These are phyloP conservation scores for Kuschelorhynchus macadamiae DNA, from an alignment of 2,888 invertebrate genomes.

Conservation along the genomic window DNA sequence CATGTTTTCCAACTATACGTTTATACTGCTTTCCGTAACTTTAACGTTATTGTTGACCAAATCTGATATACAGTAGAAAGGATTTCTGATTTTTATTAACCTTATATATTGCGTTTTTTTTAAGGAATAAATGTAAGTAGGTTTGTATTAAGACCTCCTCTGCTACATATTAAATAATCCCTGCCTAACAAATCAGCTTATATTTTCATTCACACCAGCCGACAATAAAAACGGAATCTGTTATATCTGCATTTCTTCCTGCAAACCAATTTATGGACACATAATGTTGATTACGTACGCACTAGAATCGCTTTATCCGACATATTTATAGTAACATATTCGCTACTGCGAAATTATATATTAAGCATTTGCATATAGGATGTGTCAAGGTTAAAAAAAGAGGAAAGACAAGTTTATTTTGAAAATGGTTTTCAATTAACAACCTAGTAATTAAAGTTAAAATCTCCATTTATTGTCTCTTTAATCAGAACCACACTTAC, in stretches of 20 bases:
- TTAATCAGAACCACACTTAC: no score
- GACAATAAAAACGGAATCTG: conserved; percentile 23
- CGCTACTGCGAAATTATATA: conserved; percentile 19
- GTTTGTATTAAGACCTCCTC: conserved; percentile 18
- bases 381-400: neutral
- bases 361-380: conserved; percentile 8
- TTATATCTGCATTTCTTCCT: conserved; percentile 19
- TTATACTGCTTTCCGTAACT: no score
- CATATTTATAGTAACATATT: conserved; percentile 19
- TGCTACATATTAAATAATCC: conserved; percentile 8
- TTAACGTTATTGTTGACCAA: no score
- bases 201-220: conserved; percentile 17
- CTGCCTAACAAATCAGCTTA: conserved; percentile 21
- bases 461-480: no score
- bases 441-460: no score
- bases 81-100: no score
- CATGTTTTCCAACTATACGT: no score
- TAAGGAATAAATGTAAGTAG: no score
- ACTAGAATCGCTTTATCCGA: conserved; percentile 21
- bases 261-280: conserved; percentile 19
- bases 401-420: no score
- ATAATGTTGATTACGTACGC: conserved; percentile 23
- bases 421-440: no score
- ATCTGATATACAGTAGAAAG: no score
- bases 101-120: no score